Conservation (phyloP, 2,113 vertebrate genomes). For the Chaetodon trifascialis region DNA sequence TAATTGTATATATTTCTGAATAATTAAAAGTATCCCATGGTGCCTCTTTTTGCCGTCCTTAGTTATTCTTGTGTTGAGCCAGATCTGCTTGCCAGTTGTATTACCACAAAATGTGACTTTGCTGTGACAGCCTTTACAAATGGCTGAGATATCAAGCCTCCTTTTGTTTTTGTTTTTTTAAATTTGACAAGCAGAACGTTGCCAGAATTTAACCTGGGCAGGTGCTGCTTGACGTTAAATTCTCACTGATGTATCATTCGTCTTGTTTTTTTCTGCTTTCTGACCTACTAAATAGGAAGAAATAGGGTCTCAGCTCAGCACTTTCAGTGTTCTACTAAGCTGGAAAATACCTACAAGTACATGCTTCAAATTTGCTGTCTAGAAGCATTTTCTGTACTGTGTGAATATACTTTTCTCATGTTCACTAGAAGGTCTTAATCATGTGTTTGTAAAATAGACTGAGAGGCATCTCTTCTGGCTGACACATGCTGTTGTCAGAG, state of each 20-base stretch:
- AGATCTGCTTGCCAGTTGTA: neutral
- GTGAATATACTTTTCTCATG: neutral
- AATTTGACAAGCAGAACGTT: neutral
- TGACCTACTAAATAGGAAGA: constrained; percentile 1
- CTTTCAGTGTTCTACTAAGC: neutral
- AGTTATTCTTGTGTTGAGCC: neutral
- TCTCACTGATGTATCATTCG: neutral
- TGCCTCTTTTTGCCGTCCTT: neutral
- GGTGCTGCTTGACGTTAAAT: neutral
- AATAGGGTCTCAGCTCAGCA: neutral
- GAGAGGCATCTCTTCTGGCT: constrained; percentile 14
- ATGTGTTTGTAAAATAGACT: constrained; percentile 21
- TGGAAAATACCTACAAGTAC: neutral
- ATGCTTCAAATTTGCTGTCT: neutral
- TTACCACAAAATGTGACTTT: neutral
- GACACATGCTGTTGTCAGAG: constrained; percentile 57
- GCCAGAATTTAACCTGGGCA: neutral
- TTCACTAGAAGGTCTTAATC: constrained; percentile 6
- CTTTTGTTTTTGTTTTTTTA: neutral
- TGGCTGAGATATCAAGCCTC: neutral
- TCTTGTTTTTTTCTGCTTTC: neutral
- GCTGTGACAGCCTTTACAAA: neutral
- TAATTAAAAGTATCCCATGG: too few relatives aligned
- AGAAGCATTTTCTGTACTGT: neutral
- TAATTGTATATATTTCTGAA: neutral